Evolutionary conservation across 2,797 vertebrate genomes (phyloP), one percentile per base, ranked within the genome.

Genomic region (Sebastes diaconus): DNA sequence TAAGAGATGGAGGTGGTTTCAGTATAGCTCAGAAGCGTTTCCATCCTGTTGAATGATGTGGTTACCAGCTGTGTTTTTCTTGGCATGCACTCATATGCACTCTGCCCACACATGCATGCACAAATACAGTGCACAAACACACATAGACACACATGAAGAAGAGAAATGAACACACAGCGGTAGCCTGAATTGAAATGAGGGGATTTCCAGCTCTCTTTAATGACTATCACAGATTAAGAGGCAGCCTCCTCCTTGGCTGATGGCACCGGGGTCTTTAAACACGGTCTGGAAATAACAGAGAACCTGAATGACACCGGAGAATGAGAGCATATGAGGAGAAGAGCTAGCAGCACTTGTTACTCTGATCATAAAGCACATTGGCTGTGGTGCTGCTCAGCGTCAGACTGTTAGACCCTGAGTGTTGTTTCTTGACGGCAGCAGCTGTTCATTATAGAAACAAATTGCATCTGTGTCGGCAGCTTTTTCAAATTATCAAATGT

Each of bases 121-220:
- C 65, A 54, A 57, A 65, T 25, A 42, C 30, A 39, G 8, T 42
- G 27, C 59, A 58, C 36, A 34, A 34, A 61, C n/a, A 68, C 55
- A 60, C 46, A 29, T 8, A 50, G 2, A 77, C 74, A 80, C 59
- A 61, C 61, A 12, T 16, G 29, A 68, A 80, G 39, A 24, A 52
- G 46, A 75, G 8, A 76, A 32, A 50, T 8, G 54, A 39, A 76
- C 61, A 59, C 65, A 42, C 42, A 34, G 39, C 27, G 42, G 73
- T 79, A 67, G 73, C 64, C 70, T 61, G 8, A 74, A 58, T 32
- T 22, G 72, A 55, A 68, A 75, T 13, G 5, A 68, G 80, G 90
- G 86, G 77, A 81, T 90, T 92, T 91, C 85, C 84, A 80, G 64
- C 18, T 58, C 52, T 68, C 27, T 84, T 75, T 81, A 79, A 93